Conservation (phyloP, 2,113 vertebrate genomes). For the Dunckerocampus dactyliophorus region DNA sequence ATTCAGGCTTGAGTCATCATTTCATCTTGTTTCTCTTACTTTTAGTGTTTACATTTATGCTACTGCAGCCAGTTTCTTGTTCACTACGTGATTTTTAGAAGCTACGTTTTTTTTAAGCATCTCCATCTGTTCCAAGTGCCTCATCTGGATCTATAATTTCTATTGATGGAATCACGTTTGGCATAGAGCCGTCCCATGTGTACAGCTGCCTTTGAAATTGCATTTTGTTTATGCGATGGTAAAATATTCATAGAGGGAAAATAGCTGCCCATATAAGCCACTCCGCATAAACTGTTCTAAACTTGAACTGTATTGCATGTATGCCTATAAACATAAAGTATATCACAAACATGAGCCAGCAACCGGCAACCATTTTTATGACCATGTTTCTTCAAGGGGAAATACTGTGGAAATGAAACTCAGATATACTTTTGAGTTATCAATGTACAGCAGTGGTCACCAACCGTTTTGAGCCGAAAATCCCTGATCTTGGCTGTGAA, state of each 20-base stretch:
- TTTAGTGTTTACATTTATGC: constrained; percentile 23
- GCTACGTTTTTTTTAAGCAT: constrained; percentile 9
- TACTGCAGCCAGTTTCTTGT: constrained; percentile 21
- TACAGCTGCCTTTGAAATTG: constrained; percentile 41
- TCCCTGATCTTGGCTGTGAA: too few relatives aligned
- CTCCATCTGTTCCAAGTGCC: constrained; percentile 1
- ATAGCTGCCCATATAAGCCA: constrained; percentile 50
- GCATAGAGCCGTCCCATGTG: constrained; percentile 16
- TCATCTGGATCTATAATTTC: constrained; percentile 28
- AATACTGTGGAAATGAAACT: too few relatives aligned
- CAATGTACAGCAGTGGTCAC: too few relatives aligned
- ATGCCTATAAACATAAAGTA: neutral
- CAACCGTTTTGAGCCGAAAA: too few relatives aligned
- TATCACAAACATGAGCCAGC: too few relatives aligned
- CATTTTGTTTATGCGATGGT: constrained; percentile 49
- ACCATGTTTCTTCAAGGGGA: too few relatives aligned
- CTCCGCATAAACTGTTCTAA: constrained; percentile 50
- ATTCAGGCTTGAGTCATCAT: constrained; percentile 41
- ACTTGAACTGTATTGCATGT: constrained; percentile 50
- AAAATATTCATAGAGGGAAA: constrained; percentile 64
- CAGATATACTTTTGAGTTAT: too few relatives aligned
- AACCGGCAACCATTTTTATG: too few relatives aligned
- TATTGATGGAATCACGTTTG: constrained; percentile 20
- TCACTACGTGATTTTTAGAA: constrained; percentile 21
- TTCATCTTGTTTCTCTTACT: constrained; percentile 43